These are phyloP conservation scores for Ctenosaura bakeri DNA, from an alignment of 2,797 vertebrate species.

Conservation along the genomic window DNA sequence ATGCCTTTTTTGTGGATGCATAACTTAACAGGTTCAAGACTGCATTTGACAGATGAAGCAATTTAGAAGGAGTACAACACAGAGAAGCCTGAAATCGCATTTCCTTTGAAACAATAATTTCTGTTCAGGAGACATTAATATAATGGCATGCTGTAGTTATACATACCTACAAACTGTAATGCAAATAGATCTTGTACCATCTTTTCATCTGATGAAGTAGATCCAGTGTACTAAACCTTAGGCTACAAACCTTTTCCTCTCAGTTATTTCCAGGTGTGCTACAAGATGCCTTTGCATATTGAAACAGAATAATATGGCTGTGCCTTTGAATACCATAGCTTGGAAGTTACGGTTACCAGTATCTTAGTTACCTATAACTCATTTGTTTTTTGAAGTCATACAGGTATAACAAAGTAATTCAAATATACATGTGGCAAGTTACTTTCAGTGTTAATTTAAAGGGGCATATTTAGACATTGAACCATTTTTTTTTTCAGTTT, in stretches of 20 bases:
- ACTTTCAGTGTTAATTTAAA: not conserved
- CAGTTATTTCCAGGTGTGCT: too few relatives aligned
- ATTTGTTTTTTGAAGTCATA: not conserved
- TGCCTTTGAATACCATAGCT: not conserved
- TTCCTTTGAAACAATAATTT: not conserved
- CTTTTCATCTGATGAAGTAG: too few relatives aligned
- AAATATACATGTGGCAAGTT: not conserved
- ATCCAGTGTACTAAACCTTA: too few relatives aligned
- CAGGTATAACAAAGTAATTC: too few relatives aligned
- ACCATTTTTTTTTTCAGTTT: not conserved
- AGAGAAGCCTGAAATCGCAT: not conserved
- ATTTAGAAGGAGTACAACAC: not conserved
- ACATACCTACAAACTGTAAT: not conserved
- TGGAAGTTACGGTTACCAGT: not conserved
- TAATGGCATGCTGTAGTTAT: not conserved
- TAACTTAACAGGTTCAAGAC: not conserved
- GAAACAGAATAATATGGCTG: too few relatives aligned
- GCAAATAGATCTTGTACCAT: too few relatives aligned
- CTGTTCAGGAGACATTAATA: not conserved
- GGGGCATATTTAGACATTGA: not conserved
- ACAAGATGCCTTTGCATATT: too few relatives aligned
- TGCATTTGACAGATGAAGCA: not conserved
- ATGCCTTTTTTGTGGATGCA: not conserved
- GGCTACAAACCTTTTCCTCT: too few relatives aligned
- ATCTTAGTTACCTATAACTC: not conserved